Evolutionary conservation across 2,888 invertebrate species (phyloP).

Genomic region (Leptinotarsa haldemani): DNA sequence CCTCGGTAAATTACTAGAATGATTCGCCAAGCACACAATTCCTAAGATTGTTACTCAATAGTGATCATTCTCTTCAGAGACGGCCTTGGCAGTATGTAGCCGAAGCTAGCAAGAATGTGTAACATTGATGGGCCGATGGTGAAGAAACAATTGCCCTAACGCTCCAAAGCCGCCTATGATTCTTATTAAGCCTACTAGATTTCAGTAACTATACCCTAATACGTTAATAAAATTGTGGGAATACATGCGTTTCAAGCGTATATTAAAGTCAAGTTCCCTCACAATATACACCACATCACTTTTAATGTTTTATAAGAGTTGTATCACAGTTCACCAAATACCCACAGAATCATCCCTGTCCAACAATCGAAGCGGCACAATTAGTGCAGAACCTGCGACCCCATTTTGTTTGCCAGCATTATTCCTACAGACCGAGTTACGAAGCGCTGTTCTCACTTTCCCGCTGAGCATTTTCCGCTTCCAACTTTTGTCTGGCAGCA

Average conservation of each 20-base stretch:
- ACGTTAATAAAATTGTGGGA: slow-evolving; percentile 53
- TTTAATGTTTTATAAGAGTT: slow-evolving; percentile 43
- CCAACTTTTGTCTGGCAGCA: slow-evolving; percentile 67
- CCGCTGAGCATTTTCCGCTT: slow-evolving; percentile 62
- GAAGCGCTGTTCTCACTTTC: slow-evolving; percentile 59
- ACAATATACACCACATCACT: slow-evolving; percentile 45
- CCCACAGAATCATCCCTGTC: slow-evolving; percentile 51
- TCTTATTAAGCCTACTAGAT: slow-evolving; percentile 54
- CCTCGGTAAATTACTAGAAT: not conserved
- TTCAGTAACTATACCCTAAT: slow-evolving; percentile 56
- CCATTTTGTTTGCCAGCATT: slow-evolving; percentile 11
- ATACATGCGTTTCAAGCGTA: slow-evolving; percentile 59
- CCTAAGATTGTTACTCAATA: slow-evolving; percentile 1
- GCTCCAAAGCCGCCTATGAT: too few species aligned
- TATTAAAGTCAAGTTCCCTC: slow-evolving; percentile 44
- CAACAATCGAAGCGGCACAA: slow-evolving; percentile 17
- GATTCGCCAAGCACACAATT: slow-evolving; percentile 7
- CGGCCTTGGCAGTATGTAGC: too few species aligned
- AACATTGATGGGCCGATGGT: too few species aligned
- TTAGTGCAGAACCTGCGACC: not conserved
- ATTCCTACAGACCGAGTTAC: slow-evolving; percentile 37
- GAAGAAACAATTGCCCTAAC: too few species aligned
- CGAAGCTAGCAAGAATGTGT: too few species aligned
- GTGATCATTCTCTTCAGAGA: slow-evolving; percentile 1
- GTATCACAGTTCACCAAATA: slow-evolving; percentile 64